phyloP scores from a whole-genome alignment of 2,113 vertebrate genomes.

The Anolis sagrei region DNA sequence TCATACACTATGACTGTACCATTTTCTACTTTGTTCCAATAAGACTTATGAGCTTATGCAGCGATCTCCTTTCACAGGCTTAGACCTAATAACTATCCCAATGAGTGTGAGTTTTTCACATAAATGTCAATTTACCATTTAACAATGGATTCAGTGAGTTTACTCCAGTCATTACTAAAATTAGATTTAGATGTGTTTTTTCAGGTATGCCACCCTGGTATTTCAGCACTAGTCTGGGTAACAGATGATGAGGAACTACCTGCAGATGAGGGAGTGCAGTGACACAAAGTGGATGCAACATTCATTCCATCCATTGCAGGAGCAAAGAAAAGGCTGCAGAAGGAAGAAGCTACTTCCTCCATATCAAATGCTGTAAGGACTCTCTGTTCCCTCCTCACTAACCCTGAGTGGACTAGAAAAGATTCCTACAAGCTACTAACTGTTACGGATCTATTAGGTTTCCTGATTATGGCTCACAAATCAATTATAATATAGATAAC shows the following conservation, averaged over 20 bases:
- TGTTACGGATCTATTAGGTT: not conserved
- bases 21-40: no score
- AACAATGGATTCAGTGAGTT: no score
- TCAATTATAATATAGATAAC: no score
- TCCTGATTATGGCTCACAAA: no score
- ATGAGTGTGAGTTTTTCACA: no score
- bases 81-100: no score
- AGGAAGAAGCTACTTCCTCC: not conserved
- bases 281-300: not conserved
- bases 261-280: not conserved
- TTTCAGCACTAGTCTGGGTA: not conserved
- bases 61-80: no score
- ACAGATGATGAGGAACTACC: not conserved
- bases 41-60: not conserved
- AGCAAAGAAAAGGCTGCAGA: not conserved
- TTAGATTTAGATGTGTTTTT: not conserved
- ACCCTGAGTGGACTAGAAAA: not conserved
- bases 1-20: not conserved
- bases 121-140: no score
- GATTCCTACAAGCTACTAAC: not conserved
- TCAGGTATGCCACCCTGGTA: not conserved
- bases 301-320: not conserved
- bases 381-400: not conserved
- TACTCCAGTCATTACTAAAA: no score
- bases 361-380: not conserved